Base-by-base conservation (phyloP, 1,140 invertebrate species). In the Drosophila lacteicornis region DNA sequence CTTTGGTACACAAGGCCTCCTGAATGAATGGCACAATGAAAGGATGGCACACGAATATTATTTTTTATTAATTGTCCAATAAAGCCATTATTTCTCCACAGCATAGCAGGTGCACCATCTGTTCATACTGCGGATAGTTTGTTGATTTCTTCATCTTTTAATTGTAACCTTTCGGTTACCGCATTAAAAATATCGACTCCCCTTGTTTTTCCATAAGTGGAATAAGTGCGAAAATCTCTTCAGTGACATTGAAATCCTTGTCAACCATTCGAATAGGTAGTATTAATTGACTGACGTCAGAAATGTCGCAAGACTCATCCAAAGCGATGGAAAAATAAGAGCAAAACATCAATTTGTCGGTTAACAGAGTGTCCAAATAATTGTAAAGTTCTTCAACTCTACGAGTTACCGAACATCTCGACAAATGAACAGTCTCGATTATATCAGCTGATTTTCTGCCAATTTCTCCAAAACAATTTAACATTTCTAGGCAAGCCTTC, bases 151-250 rank as follows among this genome's bases (percentile, higher is more conserved):
- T 6, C 25, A 27, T 27, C 25, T 30, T 30, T 42, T 25, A 57
- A 42, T 9, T 38, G 4, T 4, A 57, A 42, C 38, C 55, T 40
- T 40, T 27, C 51, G 15, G n/a, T 55, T 17, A 55, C 51, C 33
- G 51, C 51, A 55, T 55, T 38, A 55, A 55, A 55, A 17, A 55
- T 55, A 22, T 38, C 51, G 4, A 55, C 12, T 15, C 51, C 30
- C 33, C 13, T 55, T 8, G 51, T 55, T 55, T 33, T 38, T 38
- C 15, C 5, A 38, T 5, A 40, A 55, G 51, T 7, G 36, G 36
- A 30, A 55, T 33, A 7, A 55, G 30, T 36, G 13, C 51, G 15
- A 55, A 15, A 55, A 55, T 38, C 12, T 55, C 33, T 55, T 30
- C 30, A 30, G 13, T 55, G 5, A 33, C 17, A 40, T 33, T 55